Conservation (phyloP, 35 echinoderm and acorn worm genomes). For the Apostichopus californicus region DNA sequence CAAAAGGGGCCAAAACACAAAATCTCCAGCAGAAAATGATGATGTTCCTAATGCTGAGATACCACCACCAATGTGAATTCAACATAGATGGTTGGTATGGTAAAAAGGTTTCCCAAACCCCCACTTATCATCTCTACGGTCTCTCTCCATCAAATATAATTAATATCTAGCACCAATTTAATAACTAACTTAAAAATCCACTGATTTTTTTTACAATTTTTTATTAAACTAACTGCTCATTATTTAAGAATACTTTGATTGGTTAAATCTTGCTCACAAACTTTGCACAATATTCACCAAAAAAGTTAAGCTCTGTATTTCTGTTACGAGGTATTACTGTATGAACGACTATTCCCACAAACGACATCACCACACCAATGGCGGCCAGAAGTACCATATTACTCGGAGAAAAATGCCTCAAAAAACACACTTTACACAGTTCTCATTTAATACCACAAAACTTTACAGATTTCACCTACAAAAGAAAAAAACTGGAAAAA, state of each 20-base stretch:
- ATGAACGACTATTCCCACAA: slow-evolving; percentile 16
- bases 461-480: slow-evolving; percentile 42
- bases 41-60: no score
- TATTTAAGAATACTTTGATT: slow-evolving; percentile 10
- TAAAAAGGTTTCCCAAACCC: no score
- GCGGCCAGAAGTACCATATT: not conserved
- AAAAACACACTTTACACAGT: not conserved
- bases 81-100: no score
- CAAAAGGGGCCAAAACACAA: no score
- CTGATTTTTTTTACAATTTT: not conserved
- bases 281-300: not conserved
- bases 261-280: not conserved
- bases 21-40: no score
- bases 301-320: not conserved
- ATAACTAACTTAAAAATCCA: not conserved
- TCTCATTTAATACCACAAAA: slow-evolving; percentile 22
- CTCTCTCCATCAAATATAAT: not conserved
- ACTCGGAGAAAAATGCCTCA: not conserved
- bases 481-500: slow-evolving; percentile 28
- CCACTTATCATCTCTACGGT: not conserved
- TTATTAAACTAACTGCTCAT: slow-evolving; percentile 2
- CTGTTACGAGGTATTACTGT: slow-evolving; percentile 45
- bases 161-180: slow-evolving; percentile 10
- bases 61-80: no score
- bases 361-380: not conserved